Evolutionary conservation across 2,797 vertebrate genomes (phyloP), one percentile per base, ranked within the genome.

Genomic region (Alectoris magna): DNA sequence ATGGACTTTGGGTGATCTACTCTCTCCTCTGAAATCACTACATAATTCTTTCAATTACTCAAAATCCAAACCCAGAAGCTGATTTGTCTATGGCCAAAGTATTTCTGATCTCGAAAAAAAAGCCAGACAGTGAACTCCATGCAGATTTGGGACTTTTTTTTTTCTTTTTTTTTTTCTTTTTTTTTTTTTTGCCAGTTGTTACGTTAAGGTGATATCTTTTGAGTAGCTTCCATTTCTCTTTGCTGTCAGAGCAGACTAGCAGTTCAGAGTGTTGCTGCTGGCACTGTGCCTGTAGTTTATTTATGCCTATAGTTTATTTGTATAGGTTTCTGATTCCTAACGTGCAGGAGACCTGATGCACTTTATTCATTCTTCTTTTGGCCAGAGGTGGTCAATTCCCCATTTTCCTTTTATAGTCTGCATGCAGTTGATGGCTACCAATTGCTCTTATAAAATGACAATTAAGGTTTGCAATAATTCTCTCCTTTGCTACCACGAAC

Each of bases 311-410:
- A 86, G 85, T 92, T 96, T 96, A 87, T 96, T 96, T 96, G 90
- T 95, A 82, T 94, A 87, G 91, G 62, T 93, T 97, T 96, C 48
- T 88, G 67, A 82, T 95, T 96, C 81, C 92, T 96, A 73, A 15
- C 75, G 59, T 75, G 39, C 24, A 90, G 80, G 55, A 88, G 87
- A 93, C 78, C 78, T 89, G 89, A 94, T 84, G 49, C 79, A 94
- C 95, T 97, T 96, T 93, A 88, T 96, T 93, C 85, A 95, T 97
- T 95, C 81, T 93, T 96, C 76, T 93, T 86, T 56, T 63, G 79
- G 39, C 79, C 91, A 78, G 95, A 93, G 84, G 95, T 96, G 90
- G 62, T 22, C 41, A 8, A 84, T 95, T 94, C 80, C 80, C 92
- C 41, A 43, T 92, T 96, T 81, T 94, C 95, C 88, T 93, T 96